These are phyloP conservation scores for Nephrotoma guestfalica DNA, from an alignment of 2,888 invertebrate species.

Conservation along the genomic window DNA sequence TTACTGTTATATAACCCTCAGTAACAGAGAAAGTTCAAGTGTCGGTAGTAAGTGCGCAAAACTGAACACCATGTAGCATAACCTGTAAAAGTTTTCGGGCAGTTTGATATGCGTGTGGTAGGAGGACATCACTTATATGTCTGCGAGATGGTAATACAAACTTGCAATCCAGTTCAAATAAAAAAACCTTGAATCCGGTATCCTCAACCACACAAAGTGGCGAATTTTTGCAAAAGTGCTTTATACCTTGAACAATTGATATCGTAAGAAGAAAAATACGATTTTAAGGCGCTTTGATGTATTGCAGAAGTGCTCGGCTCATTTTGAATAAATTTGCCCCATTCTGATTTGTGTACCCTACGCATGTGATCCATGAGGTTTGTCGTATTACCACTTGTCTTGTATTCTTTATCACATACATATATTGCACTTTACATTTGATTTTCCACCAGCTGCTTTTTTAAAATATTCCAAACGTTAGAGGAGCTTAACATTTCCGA, in stretches of 20 bases:
- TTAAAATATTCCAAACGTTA: background rate
- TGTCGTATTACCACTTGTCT: background rate
- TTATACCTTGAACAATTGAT: background rate
- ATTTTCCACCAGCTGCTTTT: background rate
- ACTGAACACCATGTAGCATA: background rate
- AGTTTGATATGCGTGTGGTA: background rate
- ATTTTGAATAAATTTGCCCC: background rate
- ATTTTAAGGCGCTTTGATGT: background rate
- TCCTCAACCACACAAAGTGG: background rate
- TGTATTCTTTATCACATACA: background rate
- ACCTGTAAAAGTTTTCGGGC: background rate
- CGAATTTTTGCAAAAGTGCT: background rate
- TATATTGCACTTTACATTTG: background rate
- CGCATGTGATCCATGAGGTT: background rate
- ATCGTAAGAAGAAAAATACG: background rate
- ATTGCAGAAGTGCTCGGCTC: background rate
- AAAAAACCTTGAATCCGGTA: background rate
- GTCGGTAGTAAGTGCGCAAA: background rate
- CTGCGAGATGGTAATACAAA: background rate
- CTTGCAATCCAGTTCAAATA: background rate
- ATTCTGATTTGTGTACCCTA: background rate
- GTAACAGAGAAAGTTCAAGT: background rate
- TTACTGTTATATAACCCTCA: background rate
- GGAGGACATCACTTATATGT: background rate
- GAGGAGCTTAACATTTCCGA: too few species aligned